Conservation (phyloP, 2,113 vertebrate species). For the Mustela nigripes region DNA sequence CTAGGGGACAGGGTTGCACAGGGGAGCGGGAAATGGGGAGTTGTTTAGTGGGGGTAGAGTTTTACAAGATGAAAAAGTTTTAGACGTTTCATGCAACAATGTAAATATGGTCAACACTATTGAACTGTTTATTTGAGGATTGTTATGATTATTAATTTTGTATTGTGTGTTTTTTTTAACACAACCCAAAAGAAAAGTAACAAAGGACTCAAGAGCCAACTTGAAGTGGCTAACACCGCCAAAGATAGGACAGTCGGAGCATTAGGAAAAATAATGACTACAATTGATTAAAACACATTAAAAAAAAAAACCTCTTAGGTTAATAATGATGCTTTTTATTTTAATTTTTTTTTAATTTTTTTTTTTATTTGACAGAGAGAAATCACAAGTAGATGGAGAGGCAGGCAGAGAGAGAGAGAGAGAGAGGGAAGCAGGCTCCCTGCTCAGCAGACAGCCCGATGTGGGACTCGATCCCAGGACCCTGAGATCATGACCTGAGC, state of each 20-base stretch:
- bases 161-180: not conserved
- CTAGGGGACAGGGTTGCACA: not conserved
- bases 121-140: not conserved
- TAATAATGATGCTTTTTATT: not conserved
- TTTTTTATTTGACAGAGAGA: too few species aligned
- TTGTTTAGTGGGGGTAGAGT: not conserved
- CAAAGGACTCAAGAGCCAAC: not conserved
- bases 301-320: not conserved
- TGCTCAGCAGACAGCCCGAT: too few species aligned
- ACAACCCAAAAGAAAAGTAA: not conserved
- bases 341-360: too few species aligned
- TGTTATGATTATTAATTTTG: not conserved
- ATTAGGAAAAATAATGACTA: not conserved
- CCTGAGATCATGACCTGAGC: too few species aligned
- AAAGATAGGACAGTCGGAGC: not conserved
- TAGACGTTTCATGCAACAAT: not conserved
- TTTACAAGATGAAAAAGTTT: not conserved
- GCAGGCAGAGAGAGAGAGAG: too few species aligned
- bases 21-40: accelerated
- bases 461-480: too few species aligned
- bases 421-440: too few species aligned
- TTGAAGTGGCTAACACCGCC: not conserved
- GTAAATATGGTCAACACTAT: not conserved
- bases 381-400: too few species aligned
- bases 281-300: not conserved